Base-by-base conservation (phyloP, 2,888 invertebrate species). In the Lumbricus terrestris region DNA sequence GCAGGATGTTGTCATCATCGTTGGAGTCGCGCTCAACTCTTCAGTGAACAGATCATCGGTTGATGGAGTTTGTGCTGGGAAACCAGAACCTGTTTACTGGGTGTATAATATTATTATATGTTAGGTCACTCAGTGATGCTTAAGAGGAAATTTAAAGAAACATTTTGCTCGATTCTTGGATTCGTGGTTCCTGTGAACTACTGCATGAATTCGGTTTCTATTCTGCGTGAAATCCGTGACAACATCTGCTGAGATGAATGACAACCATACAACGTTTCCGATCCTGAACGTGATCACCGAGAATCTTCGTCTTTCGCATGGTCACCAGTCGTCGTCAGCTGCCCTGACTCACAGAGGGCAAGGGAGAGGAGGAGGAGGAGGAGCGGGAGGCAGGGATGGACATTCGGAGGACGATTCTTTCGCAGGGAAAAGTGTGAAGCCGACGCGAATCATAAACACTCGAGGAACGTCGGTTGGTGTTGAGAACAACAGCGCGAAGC, bases 231-330 rank as follows among this genome's bases (percentile, higher is more conserved):
- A 11, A n/a, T 69, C 69, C n/a, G n/a, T 69, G 69, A n/a, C n/a
- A 69, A n/a, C n/a, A 69, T 35, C 89, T n/a, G 34, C 3, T 33
- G 34, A 82, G 38, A 69, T 69, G 69, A 82, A 38, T 34, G 89
- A 89, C 40, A 69, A 37, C 38, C 69, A 82, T 15, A 88, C 83
- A 34, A 90, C 83, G 15, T 90, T 90, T 37, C 90, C 90, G 0
- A 90, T 90, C 35, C 34, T 90, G 90, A 85, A 90, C 40, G 85
- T 90, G 20, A 90, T 90, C 4, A 83, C 82, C 18, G 90, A 90
- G 29, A 90, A 90, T 34, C 88, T 90, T 29, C 83, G 85, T 37
- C 38, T 90, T 3, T 85, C 85, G 18, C 90, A 90, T 42, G 88
- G 42, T 40, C 88, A 88, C 47, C 18, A 29, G 42, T 88, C 88